Evolutionary conservation across 2,797 vertebrate species (phyloP).

Genomic region (Columba guinea): DNA sequence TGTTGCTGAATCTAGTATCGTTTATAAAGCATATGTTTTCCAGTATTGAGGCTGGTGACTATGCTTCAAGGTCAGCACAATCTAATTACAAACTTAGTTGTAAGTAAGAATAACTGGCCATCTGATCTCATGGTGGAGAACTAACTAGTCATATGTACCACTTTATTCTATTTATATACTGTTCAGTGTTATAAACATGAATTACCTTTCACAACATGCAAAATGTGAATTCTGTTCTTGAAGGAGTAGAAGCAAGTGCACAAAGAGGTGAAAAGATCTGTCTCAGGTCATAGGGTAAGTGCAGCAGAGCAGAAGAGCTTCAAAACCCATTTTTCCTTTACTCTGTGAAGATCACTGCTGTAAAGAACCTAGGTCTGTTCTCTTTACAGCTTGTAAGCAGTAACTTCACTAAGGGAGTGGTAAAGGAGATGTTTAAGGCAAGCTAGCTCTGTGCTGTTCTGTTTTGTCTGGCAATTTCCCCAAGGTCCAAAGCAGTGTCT

Average conservation of each 20-base stretch:
- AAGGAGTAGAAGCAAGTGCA: background rate
- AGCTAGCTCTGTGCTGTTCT: background rate
- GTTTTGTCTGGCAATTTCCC: background rate
- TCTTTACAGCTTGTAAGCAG: background rate
- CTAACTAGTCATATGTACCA: background rate
- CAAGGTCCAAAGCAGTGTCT: background rate
- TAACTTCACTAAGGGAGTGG: background rate
- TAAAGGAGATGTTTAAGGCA: background rate
- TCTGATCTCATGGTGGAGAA: background rate
- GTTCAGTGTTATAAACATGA: background rate
- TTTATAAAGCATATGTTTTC: background rate
- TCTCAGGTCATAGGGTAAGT: background rate
- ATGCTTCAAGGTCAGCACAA: background rate
- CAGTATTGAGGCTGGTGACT: background rate
- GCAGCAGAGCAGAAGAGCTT: background rate
- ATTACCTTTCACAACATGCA: background rate
- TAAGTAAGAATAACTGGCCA: background rate
- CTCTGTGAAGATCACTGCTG: background rate
- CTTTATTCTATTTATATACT: background rate
- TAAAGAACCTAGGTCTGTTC: background rate
- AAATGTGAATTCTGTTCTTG: background rate
- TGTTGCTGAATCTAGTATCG: background rate
- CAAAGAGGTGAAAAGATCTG: background rate
- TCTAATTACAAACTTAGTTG: background rate
- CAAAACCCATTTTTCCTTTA: background rate